Evolutionary conservation across 2,113 vertebrate species (phyloP), one percentile per base, ranked within the genome.

Genomic region (Alaudala cheleensis): DNA sequence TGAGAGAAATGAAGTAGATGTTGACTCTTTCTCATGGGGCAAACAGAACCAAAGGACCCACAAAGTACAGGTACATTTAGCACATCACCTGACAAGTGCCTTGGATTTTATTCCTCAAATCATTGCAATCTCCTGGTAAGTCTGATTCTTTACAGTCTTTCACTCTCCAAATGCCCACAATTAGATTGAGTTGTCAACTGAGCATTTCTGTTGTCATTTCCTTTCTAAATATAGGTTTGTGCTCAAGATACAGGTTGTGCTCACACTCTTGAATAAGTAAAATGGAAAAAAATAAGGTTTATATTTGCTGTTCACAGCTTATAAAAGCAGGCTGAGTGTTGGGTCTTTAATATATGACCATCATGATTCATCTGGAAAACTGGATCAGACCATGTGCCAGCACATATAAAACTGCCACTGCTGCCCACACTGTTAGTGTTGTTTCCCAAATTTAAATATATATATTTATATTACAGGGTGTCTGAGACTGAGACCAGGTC

Each of bases 341-440:
- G 50, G 50, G 50, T 45, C 42, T 88, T 77, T 37, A 69, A 83
- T 62, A 47, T 2, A 56, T 3, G 40, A 34, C 65, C 39, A 65
- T 10, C 69, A 76, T 64, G 70, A 81, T 51, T 78, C 39, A 81
- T 37, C 40, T 64, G 74, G 78, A 72, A 94, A 90, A 90, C 5
- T 24, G 0, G 12, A 82, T 33, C 44, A 34, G 54, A 80, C 62
- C 61, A 78, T 11, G 56, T 74, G 74, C 72, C 90, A 94, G 67
- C 81, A 87, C 8, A 71, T 21, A 62, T 64, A 71, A 79, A 96
- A 71, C 39, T 84, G 54, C 15, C 47, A 34, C 31, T 79, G 34
- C 77, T 81, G 60, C 56, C 74, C 42, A 26, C 33, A 64, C 39
- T 58, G 60, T 24, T 44, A 37, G 28, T 31, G 72, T 1, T 86